phyloP scores from a whole-genome alignment of 2,888 invertebrate species.

The Ellobium chinense region DNA sequence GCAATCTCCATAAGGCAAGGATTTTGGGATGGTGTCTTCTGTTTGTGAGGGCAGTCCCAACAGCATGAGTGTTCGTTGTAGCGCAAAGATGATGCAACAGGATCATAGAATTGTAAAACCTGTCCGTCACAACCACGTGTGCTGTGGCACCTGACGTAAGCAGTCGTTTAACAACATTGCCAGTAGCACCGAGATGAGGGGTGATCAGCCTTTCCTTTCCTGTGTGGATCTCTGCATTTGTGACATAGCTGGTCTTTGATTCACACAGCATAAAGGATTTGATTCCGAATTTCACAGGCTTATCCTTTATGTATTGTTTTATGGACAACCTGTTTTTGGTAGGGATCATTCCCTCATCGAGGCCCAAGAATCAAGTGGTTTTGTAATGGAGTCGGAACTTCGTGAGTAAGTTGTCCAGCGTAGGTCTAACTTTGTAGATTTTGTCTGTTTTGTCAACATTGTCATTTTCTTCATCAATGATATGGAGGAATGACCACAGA shows the following conservation, averaged over 20 bases:
- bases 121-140: slow-evolving; percentile 41
- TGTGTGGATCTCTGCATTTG: slow-evolving; percentile 12
- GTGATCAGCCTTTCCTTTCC: slow-evolving; percentile 1
- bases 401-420: slow-evolving; percentile 33
- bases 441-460: slow-evolving; percentile 40
- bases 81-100: slow-evolving; percentile 32
- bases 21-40: slow-evolving; percentile 44
- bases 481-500: slow-evolving; percentile 43
- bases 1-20: too few species aligned
- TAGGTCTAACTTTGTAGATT: slow-evolving; percentile 44
- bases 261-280: slow-evolving; percentile 47
- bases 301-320: slow-evolving; percentile 15
- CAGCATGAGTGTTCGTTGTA: neutral
- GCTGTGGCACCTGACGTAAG: neutral
- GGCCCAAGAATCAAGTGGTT: slow-evolving; percentile 28
- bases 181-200: slow-evolving; percentile 37
- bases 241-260: slow-evolving; percentile 32
- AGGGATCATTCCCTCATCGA: slow-evolving; percentile 50
- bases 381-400: slow-evolving; percentile 41
- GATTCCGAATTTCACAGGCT: slow-evolving; percentile 38
- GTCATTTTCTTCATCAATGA: slow-evolving; percentile 45
- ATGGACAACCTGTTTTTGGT: slow-evolving; percentile 37
- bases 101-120: slow-evolving; percentile 41
- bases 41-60: slow-evolving; percentile 46
- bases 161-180: slow-evolving; percentile 43